Base-by-base conservation (phyloP, 2,113 vertebrate species). In the Rostratula benghalensis region DNA sequence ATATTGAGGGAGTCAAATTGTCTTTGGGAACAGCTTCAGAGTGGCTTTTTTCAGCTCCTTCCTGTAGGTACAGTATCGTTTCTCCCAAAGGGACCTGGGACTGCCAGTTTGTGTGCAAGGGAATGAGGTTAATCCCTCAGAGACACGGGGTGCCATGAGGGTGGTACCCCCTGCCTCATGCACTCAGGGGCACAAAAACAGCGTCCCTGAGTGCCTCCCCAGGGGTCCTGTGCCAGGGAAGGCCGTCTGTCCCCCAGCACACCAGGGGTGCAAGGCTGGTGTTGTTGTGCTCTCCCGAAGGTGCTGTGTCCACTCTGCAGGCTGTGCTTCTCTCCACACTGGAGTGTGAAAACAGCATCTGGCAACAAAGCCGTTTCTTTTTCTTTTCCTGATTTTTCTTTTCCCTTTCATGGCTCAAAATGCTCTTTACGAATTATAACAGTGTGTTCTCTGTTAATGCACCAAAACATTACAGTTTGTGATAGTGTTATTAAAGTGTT, bases 81-180 rank as follows among this genome's bases (percentile, higher is more conserved):
- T 74, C 35, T 83, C 60, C 53, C 65, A 16, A 3, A 68, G 57
- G 15, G 41, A 7, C 21, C 24, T 39, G 37, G 57, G 28, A 11
- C 59, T 77, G 37, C n/a, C 21, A 10, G 45, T 65, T 18, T 25
- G 19, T 46, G 45, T 56, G 28, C 48, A n/a, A 28, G 70, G 61
- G 69, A 61, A 35, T 35, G 65, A 68, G 33, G 17, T n/a, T 31
- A 53, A 53, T 56, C 39, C 83, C 45, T 79, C 24, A 28, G 86
- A 19, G 48, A 45, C 0, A 0, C 27, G 39, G 45, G 24, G 13
- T 56, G 4, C n/a, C 33, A 10, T 0, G 0, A 39, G 45, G 3
- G 4, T 56, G 63, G 31, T 24, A 56, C 54, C 12, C 27, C 33
- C 43, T 3, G 2, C 56, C 56, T 51, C 21, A 10, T 33, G 10